These are phyloP conservation scores for Mythimna albipuncta DNA, from an alignment of 2,888 invertebrate genomes.

Conservation along the genomic window DNA sequence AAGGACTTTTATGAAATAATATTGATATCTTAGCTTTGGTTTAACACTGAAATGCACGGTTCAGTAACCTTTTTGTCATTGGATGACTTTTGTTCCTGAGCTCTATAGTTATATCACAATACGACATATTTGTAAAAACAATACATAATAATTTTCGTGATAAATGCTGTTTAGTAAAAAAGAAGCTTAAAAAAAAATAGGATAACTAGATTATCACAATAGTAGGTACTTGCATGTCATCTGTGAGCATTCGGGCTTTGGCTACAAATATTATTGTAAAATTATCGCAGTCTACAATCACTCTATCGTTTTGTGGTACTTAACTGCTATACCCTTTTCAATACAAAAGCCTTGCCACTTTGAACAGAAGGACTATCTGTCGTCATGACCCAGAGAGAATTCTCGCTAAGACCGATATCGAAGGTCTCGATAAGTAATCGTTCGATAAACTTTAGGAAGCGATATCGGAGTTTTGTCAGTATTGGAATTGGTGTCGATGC, in stretches of 20 bases:
- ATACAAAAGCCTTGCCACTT: neutral
- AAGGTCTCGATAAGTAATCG: neutral
- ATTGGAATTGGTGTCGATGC: neutral
- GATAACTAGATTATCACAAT: neutral
- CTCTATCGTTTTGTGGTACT: neutral
- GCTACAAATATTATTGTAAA: neutral
- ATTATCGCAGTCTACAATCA: neutral
- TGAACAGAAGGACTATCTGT: neutral
- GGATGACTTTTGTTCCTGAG: neutral
- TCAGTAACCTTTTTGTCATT: neutral
- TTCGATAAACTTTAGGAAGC: conserved; percentile 2
- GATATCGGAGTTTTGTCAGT: neutral
- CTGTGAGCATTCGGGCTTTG: too few species aligned
- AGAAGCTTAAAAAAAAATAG: too few species aligned
- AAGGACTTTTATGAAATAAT: conserved; percentile 44
- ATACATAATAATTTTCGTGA: neutral
- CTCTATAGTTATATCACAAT: neutral
- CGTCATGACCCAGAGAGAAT: neutral
- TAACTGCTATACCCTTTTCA: neutral
- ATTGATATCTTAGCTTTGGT: neutral
- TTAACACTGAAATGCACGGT: neutral
- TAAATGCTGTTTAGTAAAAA: too few species aligned
- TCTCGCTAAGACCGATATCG: neutral
- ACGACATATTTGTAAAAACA: neutral
- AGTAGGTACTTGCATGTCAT: too few species aligned